Evolutionary conservation across 2,797 vertebrate genomes (phyloP).

Genomic region (Helostoma temminkii): DNA sequence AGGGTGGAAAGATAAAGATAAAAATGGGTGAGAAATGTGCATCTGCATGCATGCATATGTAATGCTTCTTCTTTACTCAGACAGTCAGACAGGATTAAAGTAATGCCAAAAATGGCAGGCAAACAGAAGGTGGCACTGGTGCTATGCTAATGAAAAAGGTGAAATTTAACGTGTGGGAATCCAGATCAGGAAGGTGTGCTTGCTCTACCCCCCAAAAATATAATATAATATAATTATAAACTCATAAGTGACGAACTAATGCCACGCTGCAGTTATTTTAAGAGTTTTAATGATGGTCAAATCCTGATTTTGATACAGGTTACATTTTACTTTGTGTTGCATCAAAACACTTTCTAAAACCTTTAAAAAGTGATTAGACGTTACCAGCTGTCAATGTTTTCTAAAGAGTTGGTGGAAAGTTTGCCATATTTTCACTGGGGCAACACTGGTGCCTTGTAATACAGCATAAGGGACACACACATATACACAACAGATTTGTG

Average conservation of each 20-base stretch:
- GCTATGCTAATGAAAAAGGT: slow-evolving; percentile 63
- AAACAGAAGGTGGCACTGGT: slow-evolving; percentile 86
- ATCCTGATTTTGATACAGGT: not conserved
- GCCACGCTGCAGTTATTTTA: slow-evolving; percentile 4
- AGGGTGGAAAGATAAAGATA: not conserved
- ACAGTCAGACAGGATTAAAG: slow-evolving; percentile 23
- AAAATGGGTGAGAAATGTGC: slow-evolving; percentile 14
- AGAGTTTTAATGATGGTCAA: slow-evolving; percentile 11
- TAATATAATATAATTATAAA: too few species aligned
- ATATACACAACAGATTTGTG: not conserved
- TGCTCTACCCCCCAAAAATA: not conserved
- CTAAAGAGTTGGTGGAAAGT: not conserved
- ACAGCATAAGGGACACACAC: not conserved
- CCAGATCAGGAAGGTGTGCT: slow-evolving; percentile 11
- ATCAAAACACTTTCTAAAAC: slow-evolving; percentile 10
- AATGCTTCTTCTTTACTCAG: slow-evolving; percentile 6
- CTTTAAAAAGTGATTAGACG: not conserved
- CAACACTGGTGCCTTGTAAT: slow-evolving; percentile 5
- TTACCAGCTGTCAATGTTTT: too few species aligned
- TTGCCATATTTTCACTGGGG: not conserved
- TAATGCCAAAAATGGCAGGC: slow-evolving; percentile 30
- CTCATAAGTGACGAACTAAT: slow-evolving; percentile 12
- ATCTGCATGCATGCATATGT: slow-evolving; percentile 8
- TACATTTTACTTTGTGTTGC: not conserved
- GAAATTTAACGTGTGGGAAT: slow-evolving; percentile 28